Evolutionary conservation across 2,113 vertebrate genomes (phyloP).

Genomic region (Poeciliopsis occidentalis): DNA sequence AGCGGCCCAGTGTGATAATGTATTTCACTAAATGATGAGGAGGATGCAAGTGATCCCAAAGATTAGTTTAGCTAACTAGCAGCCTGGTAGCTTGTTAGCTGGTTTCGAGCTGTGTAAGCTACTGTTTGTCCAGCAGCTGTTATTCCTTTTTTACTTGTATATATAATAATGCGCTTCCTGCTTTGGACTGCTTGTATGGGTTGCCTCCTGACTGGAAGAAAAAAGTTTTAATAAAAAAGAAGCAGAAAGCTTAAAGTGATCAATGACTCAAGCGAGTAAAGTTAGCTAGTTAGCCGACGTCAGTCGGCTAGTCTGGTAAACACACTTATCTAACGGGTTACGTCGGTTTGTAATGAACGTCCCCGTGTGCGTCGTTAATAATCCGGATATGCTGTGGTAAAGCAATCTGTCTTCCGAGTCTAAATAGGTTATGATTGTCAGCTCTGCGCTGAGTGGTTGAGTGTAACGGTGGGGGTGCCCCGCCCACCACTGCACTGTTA

Average conservation of each 20-base stretch:
- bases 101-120: constrained; percentile 6
- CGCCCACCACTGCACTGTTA: constrained; percentile 66
- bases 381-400: accelerated
- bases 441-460: constrained; percentile 18
- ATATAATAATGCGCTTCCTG: not conserved
- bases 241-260: not conserved
- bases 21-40: not conserved
- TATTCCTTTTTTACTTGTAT: not conserved
- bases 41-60: constrained; percentile 13
- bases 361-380: accelerated
- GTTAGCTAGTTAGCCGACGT: constrained; percentile 55
- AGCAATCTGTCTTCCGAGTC: accelerated
- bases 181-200: not conserved
- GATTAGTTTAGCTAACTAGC: constrained; percentile 63
- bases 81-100: constrained; percentile 65
- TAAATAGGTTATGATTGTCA: not conserved
- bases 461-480: constrained; percentile 50
- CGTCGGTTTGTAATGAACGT: not conserved
- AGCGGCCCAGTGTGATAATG: no score
- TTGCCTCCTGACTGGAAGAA: not conserved
- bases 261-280: constrained; percentile 30
- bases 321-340: not conserved
- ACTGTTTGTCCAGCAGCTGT: constrained; percentile 16
- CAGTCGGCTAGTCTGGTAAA: not conserved
- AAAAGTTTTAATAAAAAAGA: not conserved